These are phyloP conservation scores for Parnassius mnemosyne DNA, from an alignment of 2,888 invertebrate species.

Conservation along the genomic window DNA sequence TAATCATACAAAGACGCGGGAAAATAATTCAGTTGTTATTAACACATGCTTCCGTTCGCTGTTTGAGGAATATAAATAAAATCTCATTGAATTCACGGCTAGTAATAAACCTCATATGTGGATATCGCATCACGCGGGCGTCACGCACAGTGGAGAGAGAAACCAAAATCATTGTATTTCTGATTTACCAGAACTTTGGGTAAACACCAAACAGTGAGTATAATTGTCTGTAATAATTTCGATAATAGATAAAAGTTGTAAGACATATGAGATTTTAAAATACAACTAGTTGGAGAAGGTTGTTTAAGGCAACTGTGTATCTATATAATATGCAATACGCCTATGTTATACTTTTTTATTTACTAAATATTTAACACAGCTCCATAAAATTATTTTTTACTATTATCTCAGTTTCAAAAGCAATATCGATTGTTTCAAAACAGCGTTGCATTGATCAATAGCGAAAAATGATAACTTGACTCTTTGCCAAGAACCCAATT, in stretches of 20 bases:
- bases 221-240: not conserved
- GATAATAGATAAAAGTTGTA: not conserved
- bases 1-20: slow-evolving; percentile 52
- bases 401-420: no score
- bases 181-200: not conserved
- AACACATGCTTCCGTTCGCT: slow-evolving; percentile 57
- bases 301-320: no score
- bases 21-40: slow-evolving; percentile 69
- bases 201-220: slow-evolving; percentile 20
- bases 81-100: slow-evolving; percentile 37
- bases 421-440: slow-evolving; percentile 10
- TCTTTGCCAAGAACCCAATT: slow-evolving; percentile 64
- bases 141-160: not conserved
- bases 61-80: slow-evolving; percentile 66
- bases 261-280: not conserved
- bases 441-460: slow-evolving; percentile 34
- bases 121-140: slow-evolving; percentile 6
- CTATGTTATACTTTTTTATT: not conserved
- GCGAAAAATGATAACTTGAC: slow-evolving; percentile 63
- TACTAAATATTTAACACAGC: not conserved
- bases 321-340: not conserved
- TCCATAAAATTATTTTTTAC: no score
- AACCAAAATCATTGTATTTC: not conserved
- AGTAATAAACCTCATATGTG: slow-evolving; percentile 37
- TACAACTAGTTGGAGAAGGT: no score